Evolutionary conservation across 2,113 vertebrate species (phyloP).

Genomic region (Tauraco erythrolophus): DNA sequence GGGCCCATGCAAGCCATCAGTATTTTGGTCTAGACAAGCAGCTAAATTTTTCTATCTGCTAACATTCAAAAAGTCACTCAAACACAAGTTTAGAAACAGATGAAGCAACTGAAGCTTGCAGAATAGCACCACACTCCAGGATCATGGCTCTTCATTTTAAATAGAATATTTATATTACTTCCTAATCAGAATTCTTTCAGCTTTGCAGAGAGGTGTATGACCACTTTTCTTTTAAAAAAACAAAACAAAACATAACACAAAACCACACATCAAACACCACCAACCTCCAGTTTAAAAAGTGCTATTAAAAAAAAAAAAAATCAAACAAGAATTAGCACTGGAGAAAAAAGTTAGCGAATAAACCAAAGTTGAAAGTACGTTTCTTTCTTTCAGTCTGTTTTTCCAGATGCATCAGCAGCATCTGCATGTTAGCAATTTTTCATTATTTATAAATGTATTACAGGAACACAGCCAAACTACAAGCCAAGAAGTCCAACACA

Average conservation of each 20-base stretch:
- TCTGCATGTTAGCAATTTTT: slow-evolving; percentile 65
- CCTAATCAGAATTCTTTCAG: slow-evolving; percentile 23
- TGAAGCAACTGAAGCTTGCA: not conserved
- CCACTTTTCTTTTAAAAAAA: not conserved
- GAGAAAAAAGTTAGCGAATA: not conserved
- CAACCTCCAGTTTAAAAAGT: not conserved
- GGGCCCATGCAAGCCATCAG: not conserved
- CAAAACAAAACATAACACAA: not conserved
- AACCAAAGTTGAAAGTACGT: not conserved
- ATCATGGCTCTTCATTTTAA: not conserved
- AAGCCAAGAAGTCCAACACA: slow-evolving; percentile 58
- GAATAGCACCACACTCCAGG: not conserved
- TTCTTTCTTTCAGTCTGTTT: slow-evolving; percentile 16
- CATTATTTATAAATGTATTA: slow-evolving; percentile 45
- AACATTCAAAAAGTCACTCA: not conserved
- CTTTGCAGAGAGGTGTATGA: not conserved
- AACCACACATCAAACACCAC: no score
- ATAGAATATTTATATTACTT: not conserved
- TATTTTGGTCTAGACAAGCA: not conserved
- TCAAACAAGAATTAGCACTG: slow-evolving; percentile 5
- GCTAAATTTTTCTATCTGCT: not conserved
- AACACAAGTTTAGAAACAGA: not conserved
- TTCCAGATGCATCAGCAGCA: slow-evolving; percentile 50
- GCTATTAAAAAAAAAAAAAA: not conserved
- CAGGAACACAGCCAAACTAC: slow-evolving; percentile 59